Evolutionary conservation across 2,113 vertebrate species (phyloP).

Genomic region (Herpetotheres cachinnans): DNA sequence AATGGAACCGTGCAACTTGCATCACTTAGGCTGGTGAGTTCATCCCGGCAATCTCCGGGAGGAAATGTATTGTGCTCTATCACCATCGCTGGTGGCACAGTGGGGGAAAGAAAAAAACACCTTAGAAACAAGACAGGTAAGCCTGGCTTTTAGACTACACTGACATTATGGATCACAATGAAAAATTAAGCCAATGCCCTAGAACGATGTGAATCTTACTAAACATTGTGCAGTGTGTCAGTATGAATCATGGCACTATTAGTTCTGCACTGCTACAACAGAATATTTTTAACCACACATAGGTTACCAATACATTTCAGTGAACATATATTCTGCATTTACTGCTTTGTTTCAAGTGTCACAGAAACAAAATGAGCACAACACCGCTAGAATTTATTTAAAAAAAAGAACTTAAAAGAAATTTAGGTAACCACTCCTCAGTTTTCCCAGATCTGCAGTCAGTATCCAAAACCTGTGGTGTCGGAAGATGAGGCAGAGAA

Average conservation of each 20-base stretch:
- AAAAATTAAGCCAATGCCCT: slow-evolving; percentile 8
- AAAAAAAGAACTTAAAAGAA: neutral
- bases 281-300: neutral
- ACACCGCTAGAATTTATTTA: neutral
- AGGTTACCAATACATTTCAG: neutral
- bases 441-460: neutral
- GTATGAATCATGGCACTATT: neutral
- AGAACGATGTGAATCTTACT: neutral
- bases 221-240: slow-evolving; percentile 20
- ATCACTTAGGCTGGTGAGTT: neutral
- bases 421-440: neutral
- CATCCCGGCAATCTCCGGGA: neutral
- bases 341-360: neutral
- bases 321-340: neutral
- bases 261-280: neutral
- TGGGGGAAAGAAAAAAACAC: neutral
- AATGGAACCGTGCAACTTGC: fast-evolving
- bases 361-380: neutral
- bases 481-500: neutral
- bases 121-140: neutral
- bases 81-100: neutral
- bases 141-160: neutral
- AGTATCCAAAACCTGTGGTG: neutral
- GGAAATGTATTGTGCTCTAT: neutral
- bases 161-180: neutral